A percentile compares a stretch with the other conserved stretches of the same genome.
These are phyloP conservation scores for Sebastolobus altivelis DNA, from an alignment of 2,797 vertebrate genomes.

Conservation along the genomic window DNA sequence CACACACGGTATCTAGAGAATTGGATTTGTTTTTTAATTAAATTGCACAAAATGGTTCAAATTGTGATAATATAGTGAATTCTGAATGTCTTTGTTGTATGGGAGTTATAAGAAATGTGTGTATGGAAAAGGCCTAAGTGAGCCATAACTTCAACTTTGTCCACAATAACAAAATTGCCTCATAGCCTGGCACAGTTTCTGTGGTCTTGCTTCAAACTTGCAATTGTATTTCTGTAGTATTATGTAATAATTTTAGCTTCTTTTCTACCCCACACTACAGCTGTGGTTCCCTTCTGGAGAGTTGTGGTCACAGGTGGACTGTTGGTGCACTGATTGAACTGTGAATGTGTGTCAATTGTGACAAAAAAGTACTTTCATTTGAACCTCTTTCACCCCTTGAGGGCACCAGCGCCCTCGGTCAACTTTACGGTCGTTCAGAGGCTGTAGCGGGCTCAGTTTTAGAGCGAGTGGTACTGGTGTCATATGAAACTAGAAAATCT, in stretches of 20 bases:
- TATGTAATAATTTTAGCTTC: background rate
- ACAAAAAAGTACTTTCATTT: background rate
- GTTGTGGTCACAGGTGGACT: background rate
- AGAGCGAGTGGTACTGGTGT: too few species aligned
- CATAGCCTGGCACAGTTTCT: background rate
- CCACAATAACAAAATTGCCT: background rate
- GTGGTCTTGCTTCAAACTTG: background rate
- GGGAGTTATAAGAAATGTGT: background rate
- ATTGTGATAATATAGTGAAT: background rate
- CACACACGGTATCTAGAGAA: background rate
- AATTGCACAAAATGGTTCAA: background rate
- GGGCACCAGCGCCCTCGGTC: too few species aligned
- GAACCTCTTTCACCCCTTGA: too few species aligned
- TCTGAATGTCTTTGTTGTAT: background rate
- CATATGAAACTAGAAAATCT: too few species aligned
- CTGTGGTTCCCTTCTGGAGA: background rate
- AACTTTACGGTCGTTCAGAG: too few species aligned
- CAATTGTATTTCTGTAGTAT: background rate
- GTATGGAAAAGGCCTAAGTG: too few species aligned
- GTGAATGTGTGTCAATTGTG: background rate
- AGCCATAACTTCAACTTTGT: background rate
- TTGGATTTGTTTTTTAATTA: background rate
- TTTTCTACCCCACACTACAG: background rate
- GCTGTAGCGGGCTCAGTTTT: too few species aligned
- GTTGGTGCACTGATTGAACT: background rate